Base-by-base conservation (phyloP, 1,140 invertebrate genomes). In the Megathymus violae region DNA sequence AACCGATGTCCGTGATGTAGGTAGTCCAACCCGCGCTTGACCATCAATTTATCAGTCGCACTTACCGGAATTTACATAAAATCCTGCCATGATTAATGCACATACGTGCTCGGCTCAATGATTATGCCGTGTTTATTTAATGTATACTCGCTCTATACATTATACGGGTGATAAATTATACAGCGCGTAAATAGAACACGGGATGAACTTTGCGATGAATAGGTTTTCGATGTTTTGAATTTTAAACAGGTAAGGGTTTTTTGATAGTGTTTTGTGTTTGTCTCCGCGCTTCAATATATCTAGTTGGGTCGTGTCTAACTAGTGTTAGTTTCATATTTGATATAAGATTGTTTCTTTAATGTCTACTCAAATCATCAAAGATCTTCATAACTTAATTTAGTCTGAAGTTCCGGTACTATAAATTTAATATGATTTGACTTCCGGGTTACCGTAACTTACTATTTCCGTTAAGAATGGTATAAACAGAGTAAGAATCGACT, bases 1-100 rank as follows among this genome's bases (percentile, higher is more conserved):
- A 51, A 0, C n/a, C 36, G 6, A 71, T 68, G 72, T 80, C 46
- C 68, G 54, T 17, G 78, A 44, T 73, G 1, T 56, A 16, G 1
- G 62, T 62, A 17, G 54, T 56, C 19, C n/a, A 56, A 41, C 50
- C 27, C 65, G 67, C 65, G 69, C 74, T 81, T 88, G 85, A 86
- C 85, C 84, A 82, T 82, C 74, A 83, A 89, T 89, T 89, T 82
- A 89, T 89, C 85, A 90, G 77, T 13, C 64, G 74, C 80, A 84
- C 87, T 88, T 88, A 87, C 70, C 72, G 61, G 72, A 90, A 87
- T 90, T 90, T 90, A 82, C 88, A 90, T 90, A 88, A 88, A 88
- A 88, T 80, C 78, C 71, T 59, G 67, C 76, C 69, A 78, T 90
- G 88, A 90, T 90, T 88, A 88, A 90, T 90, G 82, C 70, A 65